Evolutionary conservation across 2,888 invertebrate genomes (phyloP).

Genomic region (Drosophila demipolita): DNA sequence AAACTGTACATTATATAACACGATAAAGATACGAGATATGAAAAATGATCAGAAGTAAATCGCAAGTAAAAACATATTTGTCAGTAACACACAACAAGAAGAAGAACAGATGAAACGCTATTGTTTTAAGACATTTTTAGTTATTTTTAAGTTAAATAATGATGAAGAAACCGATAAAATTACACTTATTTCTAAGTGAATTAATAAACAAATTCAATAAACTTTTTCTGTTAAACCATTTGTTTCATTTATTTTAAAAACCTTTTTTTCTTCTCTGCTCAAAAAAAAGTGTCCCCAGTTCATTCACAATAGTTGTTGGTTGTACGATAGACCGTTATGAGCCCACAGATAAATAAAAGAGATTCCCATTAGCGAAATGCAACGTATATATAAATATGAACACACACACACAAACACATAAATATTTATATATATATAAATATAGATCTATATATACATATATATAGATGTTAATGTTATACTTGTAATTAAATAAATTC

Average conservation of each 20-base stretch:
- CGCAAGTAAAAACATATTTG: conserved; percentile 59
- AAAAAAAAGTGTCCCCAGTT: conserved; percentile 19
- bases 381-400: conserved; percentile 45
- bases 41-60: conserved; percentile 50
- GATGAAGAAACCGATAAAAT: conserved; percentile 74
- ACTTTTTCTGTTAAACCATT: conserved; percentile 62
- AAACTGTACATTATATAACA: conserved; percentile 78
- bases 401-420: conserved; percentile 27
- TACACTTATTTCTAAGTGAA: conserved; percentile 76
- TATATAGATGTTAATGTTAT: conserved; percentile 79
- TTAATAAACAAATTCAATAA: conserved; percentile 70
- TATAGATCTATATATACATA: conserved; percentile 40
- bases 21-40: conserved; percentile 63
- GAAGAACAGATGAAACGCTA: conserved; percentile 67
- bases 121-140: conserved; percentile 79
- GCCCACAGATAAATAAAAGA: conserved; percentile 36
- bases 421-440: conserved; percentile 45
- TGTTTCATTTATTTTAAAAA: conserved; percentile 42
- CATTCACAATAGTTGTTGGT: conserved; percentile 53
- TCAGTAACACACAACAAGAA: conserved; percentile 54
- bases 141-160: conserved; percentile 80
- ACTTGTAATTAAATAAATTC: conserved; percentile 77
- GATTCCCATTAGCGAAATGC: conserved; percentile 69
- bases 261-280: conserved; percentile 3
- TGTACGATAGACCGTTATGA: conserved; percentile 52